Percentiles rank a stretch among this genome's conserved stretches.
These are phyloP conservation scores for Thermophis baileyi DNA, from an alignment of 2,113 vertebrate genomes.

Conservation along the genomic window DNA sequence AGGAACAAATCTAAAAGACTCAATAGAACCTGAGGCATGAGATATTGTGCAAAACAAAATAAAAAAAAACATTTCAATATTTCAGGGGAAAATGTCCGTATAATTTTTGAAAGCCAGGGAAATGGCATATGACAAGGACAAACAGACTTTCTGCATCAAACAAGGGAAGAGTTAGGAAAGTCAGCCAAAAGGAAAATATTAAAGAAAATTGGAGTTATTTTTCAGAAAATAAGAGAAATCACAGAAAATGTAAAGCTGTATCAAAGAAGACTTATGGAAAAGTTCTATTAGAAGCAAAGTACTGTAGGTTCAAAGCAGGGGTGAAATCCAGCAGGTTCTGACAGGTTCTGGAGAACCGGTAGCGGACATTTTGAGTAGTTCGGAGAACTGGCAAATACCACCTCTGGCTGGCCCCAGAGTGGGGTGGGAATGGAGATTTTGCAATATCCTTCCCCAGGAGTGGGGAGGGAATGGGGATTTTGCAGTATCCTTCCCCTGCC, in stretches of 20 bases:
- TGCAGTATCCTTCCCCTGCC: too few relatives aligned
- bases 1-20: neutral
- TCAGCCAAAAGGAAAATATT: neutral
- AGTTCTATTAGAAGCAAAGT: neutral
- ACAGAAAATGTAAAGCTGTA: neutral
- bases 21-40: neutral
- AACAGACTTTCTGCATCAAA: neutral
- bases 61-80: neutral
- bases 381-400: too few relatives aligned
- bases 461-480: too few relatives aligned
- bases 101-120: neutral
- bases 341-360: too few relatives aligned
- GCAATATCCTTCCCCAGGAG: too few relatives aligned
- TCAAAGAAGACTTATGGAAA: neutral
- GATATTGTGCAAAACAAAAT: neutral
- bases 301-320: too few relatives aligned
- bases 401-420: too few relatives aligned
- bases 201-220: neutral
- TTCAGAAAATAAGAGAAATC: neutral
- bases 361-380: too few relatives aligned
- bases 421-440: too few relatives aligned
- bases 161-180: neutral
- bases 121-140: neutral
- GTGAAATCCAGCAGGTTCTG: too few relatives aligned
- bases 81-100: neutral